Base-by-base conservation (phyloP, 2,888 invertebrate genomes). In the Pantelozetes paolii region DNA sequence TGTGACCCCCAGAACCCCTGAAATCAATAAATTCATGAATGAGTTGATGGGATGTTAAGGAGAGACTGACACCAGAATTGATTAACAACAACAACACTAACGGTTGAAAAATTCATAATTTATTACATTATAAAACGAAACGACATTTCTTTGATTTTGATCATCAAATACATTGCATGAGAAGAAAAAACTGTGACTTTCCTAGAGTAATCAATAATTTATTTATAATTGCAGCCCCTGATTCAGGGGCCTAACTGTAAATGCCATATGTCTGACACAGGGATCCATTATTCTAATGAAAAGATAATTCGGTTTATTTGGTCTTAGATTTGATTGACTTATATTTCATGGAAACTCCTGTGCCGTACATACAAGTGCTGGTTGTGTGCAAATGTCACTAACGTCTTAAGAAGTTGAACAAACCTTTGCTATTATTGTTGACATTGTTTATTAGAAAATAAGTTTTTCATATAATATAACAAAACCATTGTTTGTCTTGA, bases 61-160 rank as follows among this genome's bases (percentile, higher is more conserved):
- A 54, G 54, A 54, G 54, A 20, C 54, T 54, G 54, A 54, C 54
- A 54, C 54, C 3, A 26, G 28, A 54, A 54, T 54, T 54, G 54
- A 54, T 54, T 54, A 54, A 54, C 20, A 54, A 3, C 3, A 54
- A 54, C 54, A 54, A 54, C 20, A 54, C 13, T 20, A 54, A 54
- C 54, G 23, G 54, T 54, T 54, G 54, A 18, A 54, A 54, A 54
- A 2, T 26, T 9, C 20, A 54, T 54, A 54, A 54, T 54, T 54
- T 54, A 54, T 54, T 15, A 13, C 23, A 20, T 54, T 15, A 8
- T 54, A 54, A 54, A 54, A 54, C 18, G 50, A 50, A 50, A 50
- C 18, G 50, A 50, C 50, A 50, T 54, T 54, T 23, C 28, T 54
- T 54, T 54, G 54, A 54, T 26, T 54, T 54, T 23, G 54, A 54